These are phyloP conservation scores for human DNA, from an alignment of 2,113 vertebrate species.

Conservation along the genomic window GRCh38 chr1:210118001-210118500, in stretches of 20 bases:
- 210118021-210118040: not conserved
- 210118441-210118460: not conserved
- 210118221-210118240: not conserved
- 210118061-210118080: not conserved
- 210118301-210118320: not conserved
- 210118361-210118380: not conserved
- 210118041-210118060: not conserved
- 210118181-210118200: not conserved
- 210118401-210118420: not conserved
- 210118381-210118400: not conserved
- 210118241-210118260: not conserved
- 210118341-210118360: not conserved
- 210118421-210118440: not conserved
- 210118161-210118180: not conserved
- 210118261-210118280: not conserved
- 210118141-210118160: not conserved
- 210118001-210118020: not conserved
- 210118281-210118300: not conserved
- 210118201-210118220: not conserved
- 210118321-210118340: not conserved
- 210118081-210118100: not conserved
- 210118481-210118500: too few species aligned
- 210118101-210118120: not conserved
- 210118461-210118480: not conserved
- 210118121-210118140: not conserved